Base-by-base conservation (phyloP, 2,888 invertebrate genomes). In the Lomographa bimaculata region DNA sequence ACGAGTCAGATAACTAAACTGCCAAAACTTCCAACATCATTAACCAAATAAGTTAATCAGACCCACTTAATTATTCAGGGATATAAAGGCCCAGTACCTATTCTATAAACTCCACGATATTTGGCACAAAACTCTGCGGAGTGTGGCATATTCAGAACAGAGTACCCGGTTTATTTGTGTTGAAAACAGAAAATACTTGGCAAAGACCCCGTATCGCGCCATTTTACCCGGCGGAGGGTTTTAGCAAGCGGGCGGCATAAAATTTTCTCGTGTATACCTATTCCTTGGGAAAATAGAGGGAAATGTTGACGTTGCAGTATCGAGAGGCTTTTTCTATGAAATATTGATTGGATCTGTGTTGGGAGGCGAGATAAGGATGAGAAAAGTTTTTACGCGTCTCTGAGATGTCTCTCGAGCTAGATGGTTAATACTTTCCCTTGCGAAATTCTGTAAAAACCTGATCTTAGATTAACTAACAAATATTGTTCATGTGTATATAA, bases 121-220 rank as follows among this genome's bases (percentile, higher is more conserved):
- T 70, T 71, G 67, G 66, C 71, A 69, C 69, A 64, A 61, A 58
- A 67, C 57, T 60, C 53, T 53, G 58, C 52, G 46, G 51, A 49
- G 60, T 54, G 61, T 52, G 36, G 55, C 51, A 60, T 56, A 57
- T 65, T 61, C 61, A 57, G 60, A 57, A 60, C 69, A 67, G 60
- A 61, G 55, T 54, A 53, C 50, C 54, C 57, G 63, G 66, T 72
- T 71, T 69, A 71, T 65, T 60, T 57, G 59, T 60, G 60, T 65
- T 64, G 54, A 59, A 57, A 68, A 64, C 64, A 61, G 64, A 66
- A 68, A 71, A 65, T 72, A 63, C 61, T 69, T 64, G 66, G 65
- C 68, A 64, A 60, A 58, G 49, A 56, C 54, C 61, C 62, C 40
- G 25, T 46, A 46, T 51, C 46, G 35, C 49, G 45, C 42, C 46